Base-by-base conservation (phyloP, 37 sponge, comb jelly and placozoan genomes). In the Petrosia ficiformis region DNA sequence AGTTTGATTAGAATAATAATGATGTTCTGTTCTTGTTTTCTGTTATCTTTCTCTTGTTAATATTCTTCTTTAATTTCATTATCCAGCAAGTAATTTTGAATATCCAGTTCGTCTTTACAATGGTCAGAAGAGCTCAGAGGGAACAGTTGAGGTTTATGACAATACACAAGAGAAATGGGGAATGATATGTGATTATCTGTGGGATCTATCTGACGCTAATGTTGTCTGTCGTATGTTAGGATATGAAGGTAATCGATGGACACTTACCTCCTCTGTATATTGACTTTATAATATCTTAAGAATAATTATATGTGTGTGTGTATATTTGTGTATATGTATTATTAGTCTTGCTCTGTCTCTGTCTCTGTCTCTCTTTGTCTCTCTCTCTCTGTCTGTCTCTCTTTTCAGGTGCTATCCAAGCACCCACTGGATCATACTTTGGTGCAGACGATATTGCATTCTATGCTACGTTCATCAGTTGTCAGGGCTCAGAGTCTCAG, bases 81-180 rank as follows among this genome's bases (percentile, higher is more conserved):
- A 29, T 22, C 8, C 26, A 28, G 65, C 8, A 29, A 64, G 65
- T 10, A 24, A 64, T 24, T 64, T 28, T 64, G 65, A 28, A 8
- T 64, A 64, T 64, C 65, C 60, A 25, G 67, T 65, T 41, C 39
- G 77, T 1, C 67, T 77, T 32, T 42, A 65, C 16, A 77, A 59
- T 60, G 75, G 75, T 5, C 33, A 24, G 25, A 57, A 75, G 36
- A 19, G 14, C 54, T 19, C 54, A 19, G 54, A 48, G 54, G 54
- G 54, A 19, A 10, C 16, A 16, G 54, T 48, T 19, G 54, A 48
- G 54, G 16, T 48, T 19, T 48, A 48, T 48, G n/a, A n/a, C n/a
- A n/a, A n/a, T n/a, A 48, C 14, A 19, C 54, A 10, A 48, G 16
- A 48, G 10, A 16, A 10, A 19, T 19, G 14, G 10, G 54, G 54